Percentiles rank a stretch among this genome's conserved stretches.
phyloP scores from a whole-genome alignment of 2,113 vertebrate species.

The Hepsetus odoe region DNA sequence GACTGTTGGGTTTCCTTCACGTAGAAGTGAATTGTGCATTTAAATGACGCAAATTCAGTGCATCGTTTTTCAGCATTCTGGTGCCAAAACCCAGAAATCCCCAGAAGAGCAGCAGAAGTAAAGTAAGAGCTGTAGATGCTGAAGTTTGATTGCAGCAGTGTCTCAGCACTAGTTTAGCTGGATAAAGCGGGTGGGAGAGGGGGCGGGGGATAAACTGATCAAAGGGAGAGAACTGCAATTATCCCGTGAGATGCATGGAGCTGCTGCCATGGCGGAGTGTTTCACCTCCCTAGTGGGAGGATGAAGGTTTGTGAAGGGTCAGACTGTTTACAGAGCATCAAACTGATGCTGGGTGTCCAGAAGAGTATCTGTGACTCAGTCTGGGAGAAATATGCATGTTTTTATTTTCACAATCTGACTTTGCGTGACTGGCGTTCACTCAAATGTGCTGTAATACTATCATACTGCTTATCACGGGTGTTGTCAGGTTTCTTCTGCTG shows the following conservation, averaged over 20 bases:
- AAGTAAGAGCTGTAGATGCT: background rate
- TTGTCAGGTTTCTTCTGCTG: too few species aligned
- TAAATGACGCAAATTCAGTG: too few species aligned
- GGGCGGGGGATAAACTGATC: slow-evolving; percentile 8
- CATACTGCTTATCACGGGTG: too few species aligned
- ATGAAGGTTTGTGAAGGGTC: background rate
- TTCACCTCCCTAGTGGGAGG: background rate
- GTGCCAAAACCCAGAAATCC: background rate
- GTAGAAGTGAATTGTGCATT: too few species aligned
- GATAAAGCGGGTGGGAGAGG: slow-evolving; percentile 4
- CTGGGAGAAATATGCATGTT: background rate
- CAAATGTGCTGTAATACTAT: too few species aligned
- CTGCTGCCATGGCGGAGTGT: background rate
- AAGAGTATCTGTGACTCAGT: background rate
- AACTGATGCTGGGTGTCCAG: background rate
- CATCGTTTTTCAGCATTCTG: background rate
- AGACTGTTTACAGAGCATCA: background rate
- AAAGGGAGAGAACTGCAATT: slow-evolving; percentile 33
- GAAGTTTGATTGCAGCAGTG: background rate
- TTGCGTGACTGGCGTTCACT: background rate
- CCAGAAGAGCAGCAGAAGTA: background rate
- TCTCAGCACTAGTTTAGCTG: background rate
- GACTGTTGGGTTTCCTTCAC: too few species aligned
- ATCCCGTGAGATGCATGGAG: background rate
- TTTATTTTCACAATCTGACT: background rate